Evolutionary conservation across 2,888 invertebrate species (phyloP), one percentile per base, ranked within the genome.

Genomic region (Tetheella fluctuosa): DNA sequence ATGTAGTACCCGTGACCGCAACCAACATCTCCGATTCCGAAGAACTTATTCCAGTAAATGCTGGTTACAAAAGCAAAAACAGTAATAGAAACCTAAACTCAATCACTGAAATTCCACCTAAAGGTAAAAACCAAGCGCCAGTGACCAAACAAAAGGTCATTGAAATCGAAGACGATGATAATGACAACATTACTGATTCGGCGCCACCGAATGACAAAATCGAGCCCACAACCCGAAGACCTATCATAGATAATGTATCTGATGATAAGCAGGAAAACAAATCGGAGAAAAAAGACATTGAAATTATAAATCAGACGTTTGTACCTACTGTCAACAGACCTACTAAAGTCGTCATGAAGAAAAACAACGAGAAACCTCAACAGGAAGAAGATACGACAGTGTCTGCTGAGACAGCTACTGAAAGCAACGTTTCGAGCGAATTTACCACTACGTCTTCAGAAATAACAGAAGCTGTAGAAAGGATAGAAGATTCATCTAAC

Each of bases 11-110:
- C n/a, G 67, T 70, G 1, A 68, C 71, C 0, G 74, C 85, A 4
- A 80, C 85, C 8, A 81, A 80, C 48, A 84, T 87, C 60, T 83
- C 90, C 2, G 89, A 91, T 54, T 92, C 92, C 0, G 92, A 93
- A 64, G 92, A 93, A 67, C 70, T 93, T 10, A 88, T 93, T 58
- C 91, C 90, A 13, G 89, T 92, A 0, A 92, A 91, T 58, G 83
- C 86, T 6, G 91, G 89, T 0, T 91, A 93, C 64, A 93, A 92
- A 61, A 92, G 92, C 59, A 92, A 92, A 78, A 91, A 92, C 62
- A 92, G 79, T 59, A 91, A 91, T 59, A 85, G 86, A 71, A 92
- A 92, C 64, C 74, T 87, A 10, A 93, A 93, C 61, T 91, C 91
- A 0, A 92, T 93, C 17, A 92, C 92, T 0, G 92, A 93, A 70